These are phyloP conservation scores for Machaerirhynchus nigripectus DNA, from an alignment of 2,113 vertebrate genomes.

Conservation along the genomic window DNA sequence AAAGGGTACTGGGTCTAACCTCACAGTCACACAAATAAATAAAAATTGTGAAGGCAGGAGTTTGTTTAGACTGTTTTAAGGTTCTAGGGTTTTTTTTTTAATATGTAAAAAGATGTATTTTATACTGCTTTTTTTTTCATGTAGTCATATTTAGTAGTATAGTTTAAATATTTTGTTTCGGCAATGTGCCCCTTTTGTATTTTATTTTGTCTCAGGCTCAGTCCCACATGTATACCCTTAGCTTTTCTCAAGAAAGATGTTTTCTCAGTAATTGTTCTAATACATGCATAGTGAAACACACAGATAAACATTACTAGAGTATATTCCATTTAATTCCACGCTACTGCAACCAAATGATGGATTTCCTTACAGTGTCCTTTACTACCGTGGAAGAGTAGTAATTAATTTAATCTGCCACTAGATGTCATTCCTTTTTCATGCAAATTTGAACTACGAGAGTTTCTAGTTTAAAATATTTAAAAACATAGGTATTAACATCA, in stretches of 20 bases:
- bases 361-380: background rate
- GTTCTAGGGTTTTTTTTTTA: background rate
- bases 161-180: background rate
- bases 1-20: fast-evolving
- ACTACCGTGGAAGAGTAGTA: background rate
- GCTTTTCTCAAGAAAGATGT: background rate
- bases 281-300: background rate
- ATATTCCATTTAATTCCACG: background rate
- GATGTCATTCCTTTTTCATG: conserved; percentile 68
- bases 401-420: conserved; percentile 56
- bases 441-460: background rate
- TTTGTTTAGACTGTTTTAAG: background rate
- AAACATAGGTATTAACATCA: background rate
- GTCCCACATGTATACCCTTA: background rate
- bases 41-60: background rate
- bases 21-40: background rate
- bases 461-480: background rate
- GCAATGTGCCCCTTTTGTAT: background rate
- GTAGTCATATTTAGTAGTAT: background rate
- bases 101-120: fast-evolving
- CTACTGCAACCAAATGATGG: background rate
- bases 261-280: background rate
- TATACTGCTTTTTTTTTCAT: background rate
- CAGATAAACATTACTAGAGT: background rate
- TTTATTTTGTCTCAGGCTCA: background rate